Evolutionary conservation across 2,888 invertebrate genomes (phyloP).

Genomic region (Tineola bisselliella): DNA sequence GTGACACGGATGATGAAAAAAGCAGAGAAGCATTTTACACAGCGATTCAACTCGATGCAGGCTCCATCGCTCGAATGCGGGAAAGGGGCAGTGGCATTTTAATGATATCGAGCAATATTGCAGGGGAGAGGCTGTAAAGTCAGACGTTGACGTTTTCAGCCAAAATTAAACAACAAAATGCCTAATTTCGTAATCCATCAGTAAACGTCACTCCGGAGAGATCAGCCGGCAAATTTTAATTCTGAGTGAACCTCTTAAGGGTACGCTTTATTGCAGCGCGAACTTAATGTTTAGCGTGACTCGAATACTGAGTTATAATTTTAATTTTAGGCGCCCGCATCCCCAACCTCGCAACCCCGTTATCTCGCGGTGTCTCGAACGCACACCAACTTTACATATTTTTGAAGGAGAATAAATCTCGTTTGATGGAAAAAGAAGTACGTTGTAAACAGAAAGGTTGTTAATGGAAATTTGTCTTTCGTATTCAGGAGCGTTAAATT

Average conservation of each 20-base stretch:
- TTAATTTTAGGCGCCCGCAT: conserved; percentile 56
- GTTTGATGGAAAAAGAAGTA: conserved; percentile 60
- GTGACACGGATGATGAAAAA: neutral
- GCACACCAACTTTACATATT: conserved; percentile 53
- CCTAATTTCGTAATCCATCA: conserved; percentile 57
- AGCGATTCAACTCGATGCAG: neutral
- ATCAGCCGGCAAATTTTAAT: conserved; percentile 66
- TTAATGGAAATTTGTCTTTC: conserved; percentile 55
- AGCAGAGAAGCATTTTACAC: neutral
- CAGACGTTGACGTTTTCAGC: conserved; percentile 16
- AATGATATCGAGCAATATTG: neutral
- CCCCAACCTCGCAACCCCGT: conserved; percentile 24
- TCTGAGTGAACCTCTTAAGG: conserved; percentile 44
- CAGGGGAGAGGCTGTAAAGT: neutral
- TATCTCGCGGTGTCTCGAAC: conserved; percentile 38
- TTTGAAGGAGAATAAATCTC: conserved; percentile 55
- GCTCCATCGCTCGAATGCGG: neutral
- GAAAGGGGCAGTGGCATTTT: neutral
- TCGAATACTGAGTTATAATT: conserved; percentile 62
- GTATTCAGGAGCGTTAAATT: conserved; percentile 44
- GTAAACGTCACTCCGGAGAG: conserved; percentile 44
- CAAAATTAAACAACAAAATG: conserved; percentile 25
- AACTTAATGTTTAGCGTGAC: conserved; percentile 67
- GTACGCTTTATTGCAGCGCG: conserved; percentile 56
- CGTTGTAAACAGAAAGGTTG: conserved; percentile 44